Base-by-base conservation (phyloP, 2,113 vertebrate species). In the Lycaon pictus region DNA sequence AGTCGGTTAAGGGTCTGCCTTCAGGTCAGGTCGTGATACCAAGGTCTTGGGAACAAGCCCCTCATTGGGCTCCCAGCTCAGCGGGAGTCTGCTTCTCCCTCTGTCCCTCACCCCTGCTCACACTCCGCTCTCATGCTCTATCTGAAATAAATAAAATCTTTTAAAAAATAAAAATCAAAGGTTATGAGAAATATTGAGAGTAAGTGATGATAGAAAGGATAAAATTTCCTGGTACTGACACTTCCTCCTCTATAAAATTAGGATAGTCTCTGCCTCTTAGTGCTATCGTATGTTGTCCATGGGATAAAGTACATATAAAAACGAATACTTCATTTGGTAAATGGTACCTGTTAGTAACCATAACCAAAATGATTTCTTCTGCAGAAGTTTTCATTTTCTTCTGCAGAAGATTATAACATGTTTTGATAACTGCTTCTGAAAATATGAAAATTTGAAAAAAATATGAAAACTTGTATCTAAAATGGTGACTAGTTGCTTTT, bases 291-390 rank as follows among this genome's bases (percentile, higher is more conserved):
- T 1, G 63, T 55, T 63, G 85, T 2, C 85, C 32, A 32, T 56
- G 16, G 89, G 77, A 43, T 12, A 35, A 32, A 92, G 48, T 25
- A 62, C 4, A 5, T 37, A 51, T 86, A 90, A 35, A 94, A 94
- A 88, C 43, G 51, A 58, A 65, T 71, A 69, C 35, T 89, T 69
- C 56, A 74, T 56, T 88, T 37, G 74, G 19, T 48, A 80, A 91
- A 43, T 58, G 62, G 56, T 43, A 87, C 20, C 74, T 90, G 51
- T 43, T 92, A 89, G 25, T n/a, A 93, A 92, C 55, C 89, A 69
- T 48, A 89, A 79, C 25, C 20, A 77, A n/a, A 96, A 85, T 17
- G 37, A 87, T 81, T 96, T 90, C 79, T 94, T 95, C 35, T 82
- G 65, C 43, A 77, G 81, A 51, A 81, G 90, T 43, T 43, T 43